Base-by-base conservation (phyloP, 2,888 invertebrate species). In the Troilus luridus region DNA sequence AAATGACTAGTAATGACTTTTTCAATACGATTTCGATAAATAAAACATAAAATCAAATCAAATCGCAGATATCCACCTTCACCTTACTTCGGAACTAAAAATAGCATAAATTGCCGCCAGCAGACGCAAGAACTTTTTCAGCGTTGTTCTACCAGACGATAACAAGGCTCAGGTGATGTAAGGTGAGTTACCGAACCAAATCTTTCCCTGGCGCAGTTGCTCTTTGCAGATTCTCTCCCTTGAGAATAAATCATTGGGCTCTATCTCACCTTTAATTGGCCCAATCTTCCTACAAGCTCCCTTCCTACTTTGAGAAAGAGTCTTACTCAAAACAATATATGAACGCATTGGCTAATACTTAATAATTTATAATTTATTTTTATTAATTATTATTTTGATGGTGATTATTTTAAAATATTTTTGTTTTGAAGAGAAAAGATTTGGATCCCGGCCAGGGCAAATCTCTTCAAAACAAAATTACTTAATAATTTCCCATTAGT, bases 161-260 rank as follows among this genome's bases (percentile, higher is more conserved):
- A 77, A 77, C 72, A 77, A 77, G 72, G 27, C 17, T 41, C 0
- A 77, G 1, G 41, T 77, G 72, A 77, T 7, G 72, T 77, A 77
- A 77, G 17, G 19, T 41, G 72, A 77, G 72, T 77, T 77, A 77
- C 72, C 72, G 72, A 77, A 77, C 72, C 72, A 77, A 77, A 77
- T 77, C 41, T 27, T 77, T 77, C 27, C 72, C 72, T 77, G 27
- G 12, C 19, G 72, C 72, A 19, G 27, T 41, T 41, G 72, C 72
- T 77, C 72, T 85, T 58, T 85, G 56, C 85, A 85, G 85, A 58
- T n/a, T 85, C 85, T 85, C 56, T 85, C 85, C 58, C 85, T 85
- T 85, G 85, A 85, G 85, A 85, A 85, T 85, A 85, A 85, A 85
- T 85, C 85, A 85, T 41, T 85, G 11, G 19, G 6, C 56, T 85